Evolutionary conservation across 2,113 vertebrate species (phyloP), one percentile per base, ranked within the genome.

Genomic region (Engystomops pustulosus): DNA sequence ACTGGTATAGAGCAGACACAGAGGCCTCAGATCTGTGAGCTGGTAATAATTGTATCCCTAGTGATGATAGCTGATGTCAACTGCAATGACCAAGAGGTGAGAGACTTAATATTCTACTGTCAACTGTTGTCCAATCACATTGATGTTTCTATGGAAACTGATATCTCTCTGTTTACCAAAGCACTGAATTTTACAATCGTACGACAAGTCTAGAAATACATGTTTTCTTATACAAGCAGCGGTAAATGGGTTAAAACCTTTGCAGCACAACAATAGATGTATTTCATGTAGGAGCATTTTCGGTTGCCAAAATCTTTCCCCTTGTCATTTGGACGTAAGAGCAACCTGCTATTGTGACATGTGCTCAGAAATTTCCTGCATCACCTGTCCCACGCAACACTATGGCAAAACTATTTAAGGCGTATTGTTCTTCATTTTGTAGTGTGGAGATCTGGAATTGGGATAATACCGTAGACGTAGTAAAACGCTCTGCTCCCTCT

Each of bases 81-180:
- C 70, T 34, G 32, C 55, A 75, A 17, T 67, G 71, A 83, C 55
- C 81, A 76, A 18, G 71, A 83, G 81, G 81, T 83, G 81, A 83
- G 58, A 76, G 71, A 83, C 58, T 49, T 83, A 76, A 76, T 83
- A 83, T 76, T 76, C 71, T 58, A 36, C 67, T 72, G 80, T 36
- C 80, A 71, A 44, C 68, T 51, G 27, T 65, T 76, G 53, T 83
- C 81, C 71, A 67, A 76, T 83, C 70, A 65, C 18, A n/a, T 75
- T 76, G 81, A 76, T 65, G 71, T 83, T 51, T 75, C 81, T 51
- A 83, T 83, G 81, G 71, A 76, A 83, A 83, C 81, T 49, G 58
- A 49, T 60, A n/a, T 67, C 41, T 47, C 27, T 47, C 34, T 83
- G 71, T 83, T 67, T 76, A 76, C 30, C 12, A 76, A 62, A 47